phyloP scores from a whole-genome alignment of 2,113 vertebrate genomes.

The Thomomys bottae region DNA sequence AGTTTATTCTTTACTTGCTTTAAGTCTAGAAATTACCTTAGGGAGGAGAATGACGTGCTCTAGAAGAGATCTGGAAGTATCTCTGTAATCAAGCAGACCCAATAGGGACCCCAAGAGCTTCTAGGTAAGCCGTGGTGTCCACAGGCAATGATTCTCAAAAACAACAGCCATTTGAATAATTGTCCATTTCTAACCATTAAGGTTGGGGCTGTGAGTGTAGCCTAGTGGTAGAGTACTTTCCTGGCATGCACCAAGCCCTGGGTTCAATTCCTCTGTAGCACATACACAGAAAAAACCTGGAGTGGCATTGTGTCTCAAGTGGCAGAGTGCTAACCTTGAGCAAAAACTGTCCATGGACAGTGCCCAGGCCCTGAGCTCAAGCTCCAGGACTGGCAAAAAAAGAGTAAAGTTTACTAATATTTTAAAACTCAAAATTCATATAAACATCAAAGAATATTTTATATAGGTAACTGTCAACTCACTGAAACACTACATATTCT shows the following conservation, averaged over 20 bases:
- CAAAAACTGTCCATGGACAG: too few relatives aligned
- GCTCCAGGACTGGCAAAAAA: too few relatives aligned
- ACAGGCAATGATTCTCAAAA: too few relatives aligned
- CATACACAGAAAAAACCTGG: too few relatives aligned
- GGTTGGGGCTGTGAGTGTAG: too few relatives aligned
- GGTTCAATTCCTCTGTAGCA: too few relatives aligned
- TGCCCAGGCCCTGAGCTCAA: too few relatives aligned
- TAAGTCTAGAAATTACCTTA: neutral
- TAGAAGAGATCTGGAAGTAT: slow-evolving; percentile 14
- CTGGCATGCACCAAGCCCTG: too few relatives aligned
- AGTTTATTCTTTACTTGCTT: slow-evolving; percentile 16
- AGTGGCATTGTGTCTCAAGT: too few relatives aligned
- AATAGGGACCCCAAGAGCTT: neutral
- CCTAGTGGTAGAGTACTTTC: too few relatives aligned
- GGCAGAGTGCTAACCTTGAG: too few relatives aligned
- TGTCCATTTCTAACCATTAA: neutral
- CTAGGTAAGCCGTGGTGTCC: neutral
- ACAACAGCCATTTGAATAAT: neutral
- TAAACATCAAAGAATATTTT: neutral
- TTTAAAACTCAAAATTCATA: slow-evolving; percentile 4
- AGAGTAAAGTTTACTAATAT: neutral
- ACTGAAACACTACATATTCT: neutral
- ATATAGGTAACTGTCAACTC: neutral
- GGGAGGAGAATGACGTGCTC: neutral
- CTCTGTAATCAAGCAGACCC: neutral